Evolutionary conservation across 1,140 invertebrate species (phyloP).

Genomic region (Macrobrachium nipponense): DNA sequence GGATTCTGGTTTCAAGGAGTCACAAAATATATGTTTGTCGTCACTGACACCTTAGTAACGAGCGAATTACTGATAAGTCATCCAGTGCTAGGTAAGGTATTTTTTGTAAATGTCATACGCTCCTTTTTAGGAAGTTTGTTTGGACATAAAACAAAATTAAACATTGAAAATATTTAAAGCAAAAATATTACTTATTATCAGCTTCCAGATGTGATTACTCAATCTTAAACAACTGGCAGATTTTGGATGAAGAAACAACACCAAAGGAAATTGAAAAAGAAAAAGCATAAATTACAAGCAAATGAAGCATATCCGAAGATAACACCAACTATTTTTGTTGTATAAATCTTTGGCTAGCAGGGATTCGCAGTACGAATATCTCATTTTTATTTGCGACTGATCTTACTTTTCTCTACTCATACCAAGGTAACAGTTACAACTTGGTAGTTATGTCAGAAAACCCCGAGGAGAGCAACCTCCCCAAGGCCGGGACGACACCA

Average conservation of each 20-base stretch:
- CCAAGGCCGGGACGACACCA: background rate
- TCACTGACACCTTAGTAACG: background rate
- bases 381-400: background rate
- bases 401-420: background rate
- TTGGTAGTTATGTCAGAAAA: slow-evolving; percentile 13
- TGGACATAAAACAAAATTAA: too few relatives aligned
- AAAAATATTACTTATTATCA: background rate
- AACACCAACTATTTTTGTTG: too few relatives aligned
- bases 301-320: too few relatives aligned
- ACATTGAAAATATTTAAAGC: too few relatives aligned
- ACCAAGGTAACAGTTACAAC: slow-evolving; percentile 18
- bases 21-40: background rate
- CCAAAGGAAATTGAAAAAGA: too few relatives aligned
- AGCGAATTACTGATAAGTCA: background rate
- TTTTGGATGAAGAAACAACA: too few relatives aligned
- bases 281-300: too few relatives aligned
- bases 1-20: background rate
- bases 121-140: too few relatives aligned
- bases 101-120: too few relatives aligned
- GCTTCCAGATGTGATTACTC: background rate
- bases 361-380: background rate
- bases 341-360: too few relatives aligned
- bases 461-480: background rate
- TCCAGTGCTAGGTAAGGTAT: background rate
- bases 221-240: too few relatives aligned